These are phyloP conservation scores for Epinephelus lanceolatus DNA, from an alignment of 2,113 vertebrate species.

Conservation along the genomic window DNA sequence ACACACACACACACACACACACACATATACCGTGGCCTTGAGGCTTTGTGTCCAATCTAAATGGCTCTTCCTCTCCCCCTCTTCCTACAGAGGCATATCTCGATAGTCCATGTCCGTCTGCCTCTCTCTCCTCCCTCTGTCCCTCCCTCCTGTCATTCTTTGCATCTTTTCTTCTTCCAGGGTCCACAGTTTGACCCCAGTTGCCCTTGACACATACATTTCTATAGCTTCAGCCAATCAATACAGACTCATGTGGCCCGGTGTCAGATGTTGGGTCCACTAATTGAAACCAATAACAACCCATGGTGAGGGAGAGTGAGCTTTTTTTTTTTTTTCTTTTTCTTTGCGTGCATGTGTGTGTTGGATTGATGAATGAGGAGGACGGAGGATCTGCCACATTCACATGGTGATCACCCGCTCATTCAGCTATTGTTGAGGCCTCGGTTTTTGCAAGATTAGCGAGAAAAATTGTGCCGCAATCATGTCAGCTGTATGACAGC, in stretches of 20 bases:
- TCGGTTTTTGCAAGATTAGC: slow-evolving; percentile 41
- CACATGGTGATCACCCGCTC: slow-evolving; percentile 68
- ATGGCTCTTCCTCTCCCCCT: slow-evolving; percentile 51
- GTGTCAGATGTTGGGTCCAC: slow-evolving; percentile 74
- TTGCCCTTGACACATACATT: slow-evolving; percentile 80
- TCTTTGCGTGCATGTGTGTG: slow-evolving; percentile 31
- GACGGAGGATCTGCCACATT: slow-evolving; percentile 60
- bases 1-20: slow-evolving; percentile 20
- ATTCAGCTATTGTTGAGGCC: slow-evolving; percentile 52
- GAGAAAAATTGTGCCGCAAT: slow-evolving; percentile 40
- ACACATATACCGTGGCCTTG: slow-evolving; percentile 27
- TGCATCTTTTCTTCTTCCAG: slow-evolving; percentile 61
- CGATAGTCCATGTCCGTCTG: slow-evolving; percentile 61
- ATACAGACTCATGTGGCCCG: slow-evolving; percentile 67
- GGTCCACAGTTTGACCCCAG: slow-evolving; percentile 77
- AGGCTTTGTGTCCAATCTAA: slow-evolving; percentile 58
- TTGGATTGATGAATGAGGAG: slow-evolving; percentile 67
- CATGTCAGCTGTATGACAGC: slow-evolving; percentile 29
- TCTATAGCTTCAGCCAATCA: slow-evolving; percentile 76
- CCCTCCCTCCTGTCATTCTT: slow-evolving; percentile 63
- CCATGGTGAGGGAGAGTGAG: slow-evolving; percentile 47
- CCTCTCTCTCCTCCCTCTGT: slow-evolving; percentile 44
- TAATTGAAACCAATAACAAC: slow-evolving; percentile 79
- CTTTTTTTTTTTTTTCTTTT: neutral
- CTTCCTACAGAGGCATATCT: slow-evolving; percentile 47